Evolutionary conservation across 2,113 vertebrate species (phyloP), one percentile per base, ranked within the genome.

Genomic region (Micronycteris hirsuta): DNA sequence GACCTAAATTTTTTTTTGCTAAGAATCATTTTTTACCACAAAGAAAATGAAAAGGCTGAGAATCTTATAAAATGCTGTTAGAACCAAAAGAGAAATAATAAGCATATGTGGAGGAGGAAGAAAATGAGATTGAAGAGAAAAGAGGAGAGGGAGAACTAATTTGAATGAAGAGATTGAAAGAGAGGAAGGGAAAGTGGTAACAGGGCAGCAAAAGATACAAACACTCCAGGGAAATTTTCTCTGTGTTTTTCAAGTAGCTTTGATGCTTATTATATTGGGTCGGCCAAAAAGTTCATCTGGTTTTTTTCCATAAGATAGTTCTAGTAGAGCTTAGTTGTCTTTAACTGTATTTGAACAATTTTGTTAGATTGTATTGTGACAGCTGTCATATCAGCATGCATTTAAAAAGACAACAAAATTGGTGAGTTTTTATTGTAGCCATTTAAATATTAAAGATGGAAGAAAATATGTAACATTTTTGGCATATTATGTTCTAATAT

Each of bases 1-100:
- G 24, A 7, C 45, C 31, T 92, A 90, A 28, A 67, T 96, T 90
- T 87, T 94, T 24, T 31, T 70, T 67, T 26, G 45, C 11, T 52
- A 24, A 88, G 41, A n/a, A 38, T 81, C 14, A 24, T 80, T 67
- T 83, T 83, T 88, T 86, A 82, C n/a, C 19, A 85, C 15, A 41
- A 6, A 89, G 16, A 16, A 91, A 76, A 82, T 24, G 17, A 56
- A 77, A 89, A 77, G 8, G 15, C 41, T 68, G 7, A 56, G 15
- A 49, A 33, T 54, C 33, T 56, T 52, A 31, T n/a, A 92, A 89
- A 26, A 45, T 89, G 16, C 11, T 33, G 1, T 83, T 74, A 43
- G 24, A 74, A 76, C 4, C 43, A 84, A 45, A 7, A 45, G 7
- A 76, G 5, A 92, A 56, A 2, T n/a, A 74, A 8, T 49, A 2